Base-by-base conservation (phyloP, 2,113 vertebrate genomes). In the Argyrosomus japonicus region DNA sequence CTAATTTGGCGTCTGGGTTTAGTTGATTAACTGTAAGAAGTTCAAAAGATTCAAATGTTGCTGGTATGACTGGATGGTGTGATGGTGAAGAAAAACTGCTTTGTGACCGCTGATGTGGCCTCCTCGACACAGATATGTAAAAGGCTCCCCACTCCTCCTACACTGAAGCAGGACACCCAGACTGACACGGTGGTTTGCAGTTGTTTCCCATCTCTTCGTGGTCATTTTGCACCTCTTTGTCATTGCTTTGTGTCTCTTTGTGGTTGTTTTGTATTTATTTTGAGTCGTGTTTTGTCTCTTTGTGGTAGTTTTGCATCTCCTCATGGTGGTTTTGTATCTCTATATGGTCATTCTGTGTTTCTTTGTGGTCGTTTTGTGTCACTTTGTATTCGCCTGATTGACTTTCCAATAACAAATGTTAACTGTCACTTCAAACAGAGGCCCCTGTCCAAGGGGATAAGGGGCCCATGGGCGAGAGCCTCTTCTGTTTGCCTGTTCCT, bases 1-100 rank as follows among this genome's bases (percentile, higher is more conserved):
- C 23, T 43, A 58, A 85, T 75, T 43, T 83, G 36, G 58, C 29
- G n/a, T 81, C 47, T 47, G 21, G 43, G 29, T 47, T 77, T 45
- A 62, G 27, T 25, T 75, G 54, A 71, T 76, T 53, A 67, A 73
- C 43, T 77, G 60, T 21, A 58, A 68, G 9, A 2, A 47, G 47
- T 29, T 70, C 14, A 43, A 68, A 48, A 69, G 50, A 65, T 71
- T 48, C 1, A 43, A 25, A 74, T 77, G 17, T 54, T 45, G 67
- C 29, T 40, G 32, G 9, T 54, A 3, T 48, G 61, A 56, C 25
- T 25, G 62, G 2, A 36, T 36, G 6, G 36, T 4, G 29, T 32
- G 29, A 40, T 36, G 36, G 7, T 40, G 36, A 40, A 9, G 36
- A 2, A 40, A 40, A 40, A 40, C 36, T 32, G 43, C 43, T 13